A percentile compares a stretch with the other conserved stretches of the same genome.
phyloP scores from a whole-genome alignment of 2,888 invertebrate genomes.

The Ceraclea dissimilis region DNA sequence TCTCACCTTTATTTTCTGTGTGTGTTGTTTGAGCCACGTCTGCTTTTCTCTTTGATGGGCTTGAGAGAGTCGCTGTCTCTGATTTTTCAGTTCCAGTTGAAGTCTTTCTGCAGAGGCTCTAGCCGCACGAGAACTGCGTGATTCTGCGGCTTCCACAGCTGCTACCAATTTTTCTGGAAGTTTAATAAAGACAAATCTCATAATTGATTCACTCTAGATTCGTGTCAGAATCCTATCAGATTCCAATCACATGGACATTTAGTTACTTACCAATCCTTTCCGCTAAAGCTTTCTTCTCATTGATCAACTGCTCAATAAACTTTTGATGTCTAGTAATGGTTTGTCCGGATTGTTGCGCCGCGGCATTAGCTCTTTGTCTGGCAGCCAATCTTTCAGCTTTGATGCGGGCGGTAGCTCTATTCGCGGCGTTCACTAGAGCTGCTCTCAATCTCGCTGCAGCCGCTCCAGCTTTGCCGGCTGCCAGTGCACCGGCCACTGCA shows the following conservation, averaged over 20 bases:
- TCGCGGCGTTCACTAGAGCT: conserved; percentile 39
- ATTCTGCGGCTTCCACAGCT: conserved; percentile 56
- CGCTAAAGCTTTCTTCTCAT: conserved; percentile 70
- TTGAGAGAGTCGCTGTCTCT: conserved; percentile 68
- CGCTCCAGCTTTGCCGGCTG: conserved; percentile 53
- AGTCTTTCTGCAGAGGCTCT: conserved; percentile 68
- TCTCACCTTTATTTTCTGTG: conserved; percentile 73
- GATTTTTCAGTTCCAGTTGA: conserved; percentile 63
- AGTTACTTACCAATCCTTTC: conserved; percentile 49
- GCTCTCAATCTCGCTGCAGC: conserved; percentile 51
- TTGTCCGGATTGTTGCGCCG: conserved; percentile 25
- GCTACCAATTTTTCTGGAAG: conserved; percentile 52
- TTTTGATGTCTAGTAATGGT: conserved; percentile 72
- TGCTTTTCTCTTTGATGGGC: conserved; percentile 56
- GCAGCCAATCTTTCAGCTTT: conserved; percentile 14
- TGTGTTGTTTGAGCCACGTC: conserved; percentile 72
- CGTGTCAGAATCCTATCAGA: no score
- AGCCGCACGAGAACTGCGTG: conserved; percentile 55
- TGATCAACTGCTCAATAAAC: conserved; percentile 74
- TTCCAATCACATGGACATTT: no score
- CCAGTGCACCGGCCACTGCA: conserved; percentile 50
- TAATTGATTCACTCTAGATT: no score
- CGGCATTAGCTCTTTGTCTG: conserved; percentile 15
- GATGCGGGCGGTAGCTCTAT: conserved; percentile 13
- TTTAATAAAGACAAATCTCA: neutral